Percentiles rank a stretch among this genome's conserved stretches.
Conservation (phyloP, 2,113 vertebrate species). For the Eurypyga helias region DNA sequence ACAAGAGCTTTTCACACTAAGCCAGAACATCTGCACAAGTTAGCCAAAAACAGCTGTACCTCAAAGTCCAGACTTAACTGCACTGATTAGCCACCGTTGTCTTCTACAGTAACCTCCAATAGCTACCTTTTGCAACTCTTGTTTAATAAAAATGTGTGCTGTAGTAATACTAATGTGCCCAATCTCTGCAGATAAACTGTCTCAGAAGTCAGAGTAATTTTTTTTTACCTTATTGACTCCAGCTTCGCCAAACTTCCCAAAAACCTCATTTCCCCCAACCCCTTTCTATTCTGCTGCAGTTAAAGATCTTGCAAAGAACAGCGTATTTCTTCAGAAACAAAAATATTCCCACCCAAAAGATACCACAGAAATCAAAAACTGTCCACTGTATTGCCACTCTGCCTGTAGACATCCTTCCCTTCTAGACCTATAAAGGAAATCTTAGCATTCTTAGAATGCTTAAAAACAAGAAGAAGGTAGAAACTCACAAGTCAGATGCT, state of each 20-base stretch:
- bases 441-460: neutral
- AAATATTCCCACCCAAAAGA: neutral
- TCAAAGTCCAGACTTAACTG: neutral
- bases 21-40: neutral
- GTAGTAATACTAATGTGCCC: neutral
- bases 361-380: neutral
- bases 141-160: accelerated
- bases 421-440: neutral
- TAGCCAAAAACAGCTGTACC: neutral
- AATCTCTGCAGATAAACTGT: neutral
- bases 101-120: neutral
- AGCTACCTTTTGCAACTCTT: neutral
- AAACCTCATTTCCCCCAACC: neutral
- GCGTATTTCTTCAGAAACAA: neutral
- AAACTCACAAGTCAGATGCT: neutral
- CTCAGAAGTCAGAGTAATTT: neutral
- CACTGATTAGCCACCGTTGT: neutral
- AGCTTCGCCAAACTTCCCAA: neutral
- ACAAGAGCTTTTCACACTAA: neutral
- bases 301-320: neutral
- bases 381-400: neutral
- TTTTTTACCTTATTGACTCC: neutral
- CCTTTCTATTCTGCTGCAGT: neutral
- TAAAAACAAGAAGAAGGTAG: neutral
- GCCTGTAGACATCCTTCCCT: neutral